These are phyloP conservation scores for Xestia xanthographa DNA, from an alignment of 2,888 invertebrate species.

Conservation along the genomic window DNA sequence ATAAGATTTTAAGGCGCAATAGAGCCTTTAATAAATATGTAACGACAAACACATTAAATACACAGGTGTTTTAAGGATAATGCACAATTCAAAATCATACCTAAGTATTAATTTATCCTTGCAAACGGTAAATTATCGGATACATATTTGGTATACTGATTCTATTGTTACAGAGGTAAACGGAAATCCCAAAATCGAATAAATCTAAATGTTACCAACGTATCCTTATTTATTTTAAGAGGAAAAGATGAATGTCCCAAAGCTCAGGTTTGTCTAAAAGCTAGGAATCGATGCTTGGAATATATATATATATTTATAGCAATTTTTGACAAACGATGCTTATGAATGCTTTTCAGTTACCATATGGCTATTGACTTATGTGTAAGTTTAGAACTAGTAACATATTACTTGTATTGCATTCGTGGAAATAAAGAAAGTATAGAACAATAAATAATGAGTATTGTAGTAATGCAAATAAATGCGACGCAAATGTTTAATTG, in stretches of 20 bases:
- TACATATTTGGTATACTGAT: not conserved
- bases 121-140: slow-evolving; percentile 3
- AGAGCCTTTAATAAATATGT: not conserved
- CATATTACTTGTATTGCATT: not conserved
- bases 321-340: not conserved
- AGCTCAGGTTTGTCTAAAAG: slow-evolving; percentile 17
- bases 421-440: slow-evolving; percentile 37
- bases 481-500: slow-evolving; percentile 35
- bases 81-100: not conserved
- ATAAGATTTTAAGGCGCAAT: too few relatives aligned
- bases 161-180: slow-evolving; percentile 8
- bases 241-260: slow-evolving; percentile 32
- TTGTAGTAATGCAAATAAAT: slow-evolving; percentile 39
- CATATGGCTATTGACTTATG: not conserved
- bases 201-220: slow-evolving; percentile 28
- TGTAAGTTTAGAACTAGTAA: slow-evolving; percentile 8
- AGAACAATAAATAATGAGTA: slow-evolving; percentile 23
- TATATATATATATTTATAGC: not conserved
- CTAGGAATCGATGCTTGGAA: not conserved
- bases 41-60: not conserved
- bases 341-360: not conserved
- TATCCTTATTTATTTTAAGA: slow-evolving; percentile 45
- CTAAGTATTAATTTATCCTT: slow-evolving; percentile 13
- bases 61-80: slow-evolving; percentile 34
- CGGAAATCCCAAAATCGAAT: slow-evolving; percentile 59